These are phyloP conservation scores for Kryptopterus vitreolus DNA, from an alignment of 2,797 vertebrate species.

Conservation along the genomic window DNA sequence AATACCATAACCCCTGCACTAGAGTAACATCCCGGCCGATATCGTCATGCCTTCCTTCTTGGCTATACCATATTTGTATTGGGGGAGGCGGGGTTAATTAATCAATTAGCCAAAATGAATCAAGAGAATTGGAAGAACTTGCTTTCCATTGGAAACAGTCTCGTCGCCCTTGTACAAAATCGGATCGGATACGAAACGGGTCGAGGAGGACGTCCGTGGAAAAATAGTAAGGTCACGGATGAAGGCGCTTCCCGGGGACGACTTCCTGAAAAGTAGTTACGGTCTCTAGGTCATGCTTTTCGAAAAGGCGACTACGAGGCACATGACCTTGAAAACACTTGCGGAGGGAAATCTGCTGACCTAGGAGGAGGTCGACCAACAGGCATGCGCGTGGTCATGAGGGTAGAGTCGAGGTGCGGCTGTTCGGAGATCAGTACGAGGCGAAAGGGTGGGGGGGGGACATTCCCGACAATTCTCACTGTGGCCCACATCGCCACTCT, in stretches of 20 bases:
- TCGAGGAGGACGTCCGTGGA: neutral
- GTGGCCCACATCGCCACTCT: slow-evolving; percentile 37
- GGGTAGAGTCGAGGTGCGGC: slow-evolving; percentile 25
- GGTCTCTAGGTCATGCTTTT: neutral
- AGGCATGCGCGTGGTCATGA: slow-evolving; percentile 6
- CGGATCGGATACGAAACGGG: no score
- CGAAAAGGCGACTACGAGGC: neutral
- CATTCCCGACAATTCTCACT: slow-evolving; percentile 29
- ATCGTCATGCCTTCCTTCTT: neutral
- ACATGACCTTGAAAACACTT: slow-evolving; percentile 35
- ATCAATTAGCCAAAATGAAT: no score
- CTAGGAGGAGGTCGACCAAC: slow-evolving; percentile 16
- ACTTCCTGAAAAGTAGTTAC: slow-evolving; percentile 21
- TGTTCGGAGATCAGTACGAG: no score
- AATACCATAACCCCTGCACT: no score
- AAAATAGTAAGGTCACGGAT: neutral
- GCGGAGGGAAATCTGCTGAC: slow-evolving; percentile 29
- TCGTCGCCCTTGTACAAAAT: no score
- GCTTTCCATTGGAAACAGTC: no score
- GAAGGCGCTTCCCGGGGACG: neutral
- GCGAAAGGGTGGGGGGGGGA: no score
- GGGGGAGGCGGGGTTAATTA: no score
- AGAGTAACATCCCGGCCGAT: neutral
- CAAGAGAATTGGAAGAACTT: no score
- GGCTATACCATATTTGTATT: no score